phyloP scores from a whole-genome alignment of 1,140 invertebrate species.

The Leptoteleia sp. region DNA sequence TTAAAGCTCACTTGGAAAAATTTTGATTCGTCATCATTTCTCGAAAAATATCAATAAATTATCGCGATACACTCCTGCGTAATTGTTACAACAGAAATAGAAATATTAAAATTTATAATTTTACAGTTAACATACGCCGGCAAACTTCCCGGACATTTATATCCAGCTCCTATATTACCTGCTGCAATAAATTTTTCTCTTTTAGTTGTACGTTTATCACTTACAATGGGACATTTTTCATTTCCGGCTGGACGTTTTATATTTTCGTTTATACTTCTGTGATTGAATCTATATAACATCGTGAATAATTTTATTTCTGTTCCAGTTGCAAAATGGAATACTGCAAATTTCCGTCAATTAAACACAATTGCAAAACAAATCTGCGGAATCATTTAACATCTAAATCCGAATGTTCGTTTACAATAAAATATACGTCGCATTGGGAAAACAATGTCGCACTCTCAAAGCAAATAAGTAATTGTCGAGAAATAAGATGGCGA shows the following conservation, averaged over 20 bases:
- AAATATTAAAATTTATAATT: too few relatives aligned
- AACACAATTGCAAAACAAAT: constrained; percentile 9
- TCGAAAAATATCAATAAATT: too few relatives aligned
- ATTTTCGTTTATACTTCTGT: constrained; percentile 36
- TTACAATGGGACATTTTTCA: constrained; percentile 53
- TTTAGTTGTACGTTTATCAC: constrained; percentile 55
- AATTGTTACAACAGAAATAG: too few relatives aligned
- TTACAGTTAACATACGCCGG: neutral
- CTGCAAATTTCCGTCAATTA: constrained; percentile 17
- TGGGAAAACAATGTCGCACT: constrained; percentile 6
- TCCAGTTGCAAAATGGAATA: constrained; percentile 2
- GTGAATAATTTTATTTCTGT: constrained; percentile 28
- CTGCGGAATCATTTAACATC: too few relatives aligned
- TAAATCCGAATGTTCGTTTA: too few relatives aligned
- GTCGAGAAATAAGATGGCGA: constrained; percentile 20
- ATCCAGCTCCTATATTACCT: constrained; percentile 28
- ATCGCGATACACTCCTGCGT: too few relatives aligned
- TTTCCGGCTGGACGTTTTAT: constrained; percentile 44
- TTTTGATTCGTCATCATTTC: too few relatives aligned
- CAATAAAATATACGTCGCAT: neutral
- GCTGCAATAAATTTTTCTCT: constrained; percentile 43
- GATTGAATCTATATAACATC: constrained; percentile 32
- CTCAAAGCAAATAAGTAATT: constrained; percentile 12
- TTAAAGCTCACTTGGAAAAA: too few relatives aligned
- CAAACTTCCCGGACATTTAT: constrained; percentile 25